A percentile compares a stretch with the other conserved stretches of the same genome.
phyloP scores from a whole-genome alignment of 2,113 vertebrate species.

The Sander lucioperca region DNA sequence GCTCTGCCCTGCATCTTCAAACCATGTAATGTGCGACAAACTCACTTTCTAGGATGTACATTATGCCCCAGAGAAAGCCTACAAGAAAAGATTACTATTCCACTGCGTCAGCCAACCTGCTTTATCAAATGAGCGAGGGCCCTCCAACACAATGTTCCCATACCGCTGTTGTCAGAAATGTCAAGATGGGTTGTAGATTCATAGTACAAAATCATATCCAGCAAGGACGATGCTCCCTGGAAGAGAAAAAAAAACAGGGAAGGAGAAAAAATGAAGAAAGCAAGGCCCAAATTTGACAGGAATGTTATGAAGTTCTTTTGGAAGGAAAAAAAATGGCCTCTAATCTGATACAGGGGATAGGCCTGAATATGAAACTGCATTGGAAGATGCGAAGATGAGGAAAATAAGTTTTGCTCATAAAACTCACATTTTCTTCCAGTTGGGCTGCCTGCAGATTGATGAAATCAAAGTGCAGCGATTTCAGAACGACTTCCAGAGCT shows the following conservation, averaged over 20 bases:
- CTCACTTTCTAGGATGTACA: slow-evolving; percentile 69
- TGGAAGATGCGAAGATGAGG: slow-evolving; percentile 66
- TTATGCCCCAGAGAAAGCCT: slow-evolving; percentile 61
- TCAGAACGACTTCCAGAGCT: slow-evolving; percentile 86
- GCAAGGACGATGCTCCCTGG: slow-evolving; percentile 84
- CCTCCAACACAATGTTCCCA: slow-evolving; percentile 83
- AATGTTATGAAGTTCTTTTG: slow-evolving; percentile 79
- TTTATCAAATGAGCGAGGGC: slow-evolving; percentile 84
- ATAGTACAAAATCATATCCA: slow-evolving; percentile 88
- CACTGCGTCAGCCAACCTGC: slow-evolving; percentile 79
- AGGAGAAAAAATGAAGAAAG: slow-evolving; percentile 61
- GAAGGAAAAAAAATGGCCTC: slow-evolving; percentile 57
- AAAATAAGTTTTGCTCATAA: slow-evolving; percentile 77
- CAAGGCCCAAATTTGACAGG: slow-evolving; percentile 72
- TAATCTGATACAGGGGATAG: slow-evolving; percentile 75
- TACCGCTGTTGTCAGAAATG: slow-evolving; percentile 81
- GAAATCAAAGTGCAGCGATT: slow-evolving; percentile 86
- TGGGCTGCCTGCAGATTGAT: slow-evolving; percentile 85
- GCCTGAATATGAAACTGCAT: slow-evolving; percentile 78
- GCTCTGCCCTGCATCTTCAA: slow-evolving; percentile 51
- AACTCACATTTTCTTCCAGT: slow-evolving; percentile 88
- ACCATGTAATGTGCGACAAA: slow-evolving; percentile 62
- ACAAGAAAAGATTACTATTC: slow-evolving; percentile 66
- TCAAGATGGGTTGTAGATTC: slow-evolving; percentile 85
- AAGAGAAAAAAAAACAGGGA: slow-evolving; percentile 46